These are phyloP conservation scores for Erebia palarica DNA, from an alignment of 2,888 invertebrate species.

Conservation along the genomic window DNA sequence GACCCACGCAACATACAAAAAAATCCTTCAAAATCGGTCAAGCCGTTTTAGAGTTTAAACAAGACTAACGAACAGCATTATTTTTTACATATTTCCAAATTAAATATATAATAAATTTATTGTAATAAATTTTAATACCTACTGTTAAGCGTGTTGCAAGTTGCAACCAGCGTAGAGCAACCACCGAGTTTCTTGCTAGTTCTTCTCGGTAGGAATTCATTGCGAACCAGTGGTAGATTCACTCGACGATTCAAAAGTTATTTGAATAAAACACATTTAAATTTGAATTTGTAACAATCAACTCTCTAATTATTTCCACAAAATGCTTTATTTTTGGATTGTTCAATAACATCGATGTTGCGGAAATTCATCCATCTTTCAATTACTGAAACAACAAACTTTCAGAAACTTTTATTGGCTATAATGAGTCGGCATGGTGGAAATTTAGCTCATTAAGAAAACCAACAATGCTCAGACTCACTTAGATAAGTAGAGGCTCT, in stretches of 20 bases:
- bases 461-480: slow-evolving; percentile 31
- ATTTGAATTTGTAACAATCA: too few species aligned
- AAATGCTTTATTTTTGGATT: not conserved
- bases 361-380: slow-evolving; percentile 4
- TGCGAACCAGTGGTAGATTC: too few species aligned
- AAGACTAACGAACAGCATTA: not conserved
- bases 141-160: too few species aligned
- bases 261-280: too few species aligned
- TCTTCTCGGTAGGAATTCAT: too few species aligned
- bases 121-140: too few species aligned
- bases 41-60: not conserved
- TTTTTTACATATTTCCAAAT: too few species aligned
- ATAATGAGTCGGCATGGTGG: slow-evolving; percentile 29
- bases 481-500: slow-evolving; percentile 30
- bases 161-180: too few species aligned
- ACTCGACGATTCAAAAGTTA: too few species aligned
- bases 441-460: slow-evolving; percentile 38
- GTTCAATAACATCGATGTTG: not conserved
- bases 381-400: slow-evolving; percentile 23
- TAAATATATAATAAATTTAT: too few species aligned
- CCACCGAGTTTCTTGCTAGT: too few species aligned
- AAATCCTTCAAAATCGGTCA: not conserved
- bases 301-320: too few species aligned
- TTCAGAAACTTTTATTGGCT: slow-evolving; percentile 29
- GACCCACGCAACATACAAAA: not conserved